Percentiles rank a stretch among this genome's conserved stretches.
Conservation (phyloP, 2,797 vertebrate genomes). For the Mus minutoides region DNA sequence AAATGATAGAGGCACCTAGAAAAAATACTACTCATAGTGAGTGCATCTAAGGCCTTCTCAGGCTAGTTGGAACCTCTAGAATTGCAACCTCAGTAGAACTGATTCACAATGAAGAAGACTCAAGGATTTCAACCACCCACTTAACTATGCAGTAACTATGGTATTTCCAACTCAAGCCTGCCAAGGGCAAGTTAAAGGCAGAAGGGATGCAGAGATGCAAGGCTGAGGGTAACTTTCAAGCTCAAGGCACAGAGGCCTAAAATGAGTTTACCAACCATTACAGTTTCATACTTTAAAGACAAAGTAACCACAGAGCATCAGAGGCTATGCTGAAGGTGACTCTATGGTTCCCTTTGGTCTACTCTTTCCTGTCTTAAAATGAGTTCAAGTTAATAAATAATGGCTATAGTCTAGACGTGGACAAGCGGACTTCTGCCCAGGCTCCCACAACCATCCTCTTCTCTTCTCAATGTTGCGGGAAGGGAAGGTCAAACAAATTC, state of each 20-base stretch:
- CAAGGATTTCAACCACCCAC: background rate
- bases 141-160: background rate
- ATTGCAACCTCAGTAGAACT: background rate
- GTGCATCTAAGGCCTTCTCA: background rate
- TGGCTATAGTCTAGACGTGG: background rate
- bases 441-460: background rate
- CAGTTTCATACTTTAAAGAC: background rate
- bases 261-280: background rate
- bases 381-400: background rate
- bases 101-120: background rate
- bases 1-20: background rate
- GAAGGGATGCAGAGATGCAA: background rate
- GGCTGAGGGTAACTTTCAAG: background rate
- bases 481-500: background rate
- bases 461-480: background rate
- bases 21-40: background rate
- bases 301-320: background rate
- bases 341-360: background rate
- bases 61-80: background rate
- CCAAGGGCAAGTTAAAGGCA: background rate
- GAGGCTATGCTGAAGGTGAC: background rate
- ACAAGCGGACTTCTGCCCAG: background rate
- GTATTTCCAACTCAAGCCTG: background rate
- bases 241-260: background rate
- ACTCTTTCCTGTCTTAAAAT: background rate